A percentile compares a stretch with the other conserved stretches of the same genome.
Conservation (phyloP, 2,797 vertebrate genomes). For the Sebastes paucispinis region DNA sequence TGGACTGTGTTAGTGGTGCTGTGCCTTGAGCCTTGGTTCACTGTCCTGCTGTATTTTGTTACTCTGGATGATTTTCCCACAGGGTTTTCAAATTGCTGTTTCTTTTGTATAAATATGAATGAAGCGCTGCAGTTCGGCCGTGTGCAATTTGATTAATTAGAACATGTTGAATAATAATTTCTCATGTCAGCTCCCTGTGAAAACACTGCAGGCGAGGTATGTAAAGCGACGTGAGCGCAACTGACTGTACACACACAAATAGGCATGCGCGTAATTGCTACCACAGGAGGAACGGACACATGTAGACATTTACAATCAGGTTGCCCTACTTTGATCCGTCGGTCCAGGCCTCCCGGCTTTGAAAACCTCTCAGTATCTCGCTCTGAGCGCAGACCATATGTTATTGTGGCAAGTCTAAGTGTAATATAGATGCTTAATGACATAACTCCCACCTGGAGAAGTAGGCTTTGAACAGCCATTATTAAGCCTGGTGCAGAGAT, state of each 20-base stretch:
- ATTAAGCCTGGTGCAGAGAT: conserved; percentile 72
- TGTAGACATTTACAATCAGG: conserved; percentile 71
- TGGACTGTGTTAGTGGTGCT: conserved; percentile 1
- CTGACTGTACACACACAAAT: conserved; percentile 45
- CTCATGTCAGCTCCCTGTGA: conserved; percentile 45
- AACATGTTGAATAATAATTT: conserved; percentile 51
- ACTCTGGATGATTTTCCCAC: conserved; percentile 13
- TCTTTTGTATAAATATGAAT: conserved; percentile 64
- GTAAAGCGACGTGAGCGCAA: conserved; percentile 6
- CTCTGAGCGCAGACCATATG: conserved; percentile 50
- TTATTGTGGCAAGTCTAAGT: conserved; percentile 57
- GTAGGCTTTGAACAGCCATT: conserved; percentile 61
- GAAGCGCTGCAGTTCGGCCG: conserved; percentile 34
- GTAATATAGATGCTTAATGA: conserved; percentile 68
- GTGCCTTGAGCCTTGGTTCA: background rate
- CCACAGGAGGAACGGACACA: conserved; percentile 53
- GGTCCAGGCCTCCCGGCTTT: conserved; percentile 49
- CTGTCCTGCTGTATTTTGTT: conserved; percentile 25
- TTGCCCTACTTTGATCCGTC: conserved; percentile 59
- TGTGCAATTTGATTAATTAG: conserved; percentile 60
- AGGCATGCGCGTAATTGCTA: conserved; percentile 47
- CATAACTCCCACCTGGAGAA: conserved; percentile 74
- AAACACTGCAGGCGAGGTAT: conserved; percentile 64
- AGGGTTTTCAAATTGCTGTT: conserved; percentile 13
- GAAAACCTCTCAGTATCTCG: conserved; percentile 49